These are phyloP conservation scores for Apomyelois bistriatella DNA, from an alignment of 2,888 invertebrate species.

Conservation along the genomic window DNA sequence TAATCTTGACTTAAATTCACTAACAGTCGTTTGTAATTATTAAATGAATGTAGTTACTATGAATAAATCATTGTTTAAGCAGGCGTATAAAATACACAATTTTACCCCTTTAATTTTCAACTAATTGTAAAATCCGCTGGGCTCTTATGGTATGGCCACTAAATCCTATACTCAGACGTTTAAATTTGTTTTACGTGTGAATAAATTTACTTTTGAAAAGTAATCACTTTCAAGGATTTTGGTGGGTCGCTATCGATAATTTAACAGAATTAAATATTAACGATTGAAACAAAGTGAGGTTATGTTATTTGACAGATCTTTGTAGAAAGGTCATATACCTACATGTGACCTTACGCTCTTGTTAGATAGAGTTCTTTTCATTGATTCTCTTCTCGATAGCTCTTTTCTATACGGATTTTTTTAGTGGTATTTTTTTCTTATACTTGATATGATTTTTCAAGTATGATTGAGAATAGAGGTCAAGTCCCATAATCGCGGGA, in stretches of 20 bases:
- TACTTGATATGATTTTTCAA: no score
- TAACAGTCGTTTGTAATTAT: slow-evolving; percentile 4
- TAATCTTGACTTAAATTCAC: neutral
- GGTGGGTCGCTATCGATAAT: no score
- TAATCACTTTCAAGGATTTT: neutral
- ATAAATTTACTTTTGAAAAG: slow-evolving; percentile 9
- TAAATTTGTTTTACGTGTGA: slow-evolving; percentile 14
- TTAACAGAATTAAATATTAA: neutral
- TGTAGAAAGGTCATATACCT: no score
- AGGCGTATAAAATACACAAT: slow-evolving; percentile 8
- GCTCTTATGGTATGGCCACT: slow-evolving; percentile 3
- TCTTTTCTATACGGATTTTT: no score
- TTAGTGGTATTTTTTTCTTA: no score
- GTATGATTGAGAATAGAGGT: no score
- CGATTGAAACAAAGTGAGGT: neutral
- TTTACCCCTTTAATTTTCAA: slow-evolving; percentile 15
- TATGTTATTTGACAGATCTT: neutral
- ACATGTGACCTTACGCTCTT: no score
- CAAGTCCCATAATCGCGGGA: no score
- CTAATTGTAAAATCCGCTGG: slow-evolving; percentile 13
- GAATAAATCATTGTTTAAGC: slow-evolving; percentile 4
- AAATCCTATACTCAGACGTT: slow-evolving; percentile 16
- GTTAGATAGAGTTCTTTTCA: no score
- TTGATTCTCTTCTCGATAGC: no score
- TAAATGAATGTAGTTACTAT: neutral